phyloP scores from a whole-genome alignment of 2,797 vertebrate species.

The Gadopsis bispinosus region DNA sequence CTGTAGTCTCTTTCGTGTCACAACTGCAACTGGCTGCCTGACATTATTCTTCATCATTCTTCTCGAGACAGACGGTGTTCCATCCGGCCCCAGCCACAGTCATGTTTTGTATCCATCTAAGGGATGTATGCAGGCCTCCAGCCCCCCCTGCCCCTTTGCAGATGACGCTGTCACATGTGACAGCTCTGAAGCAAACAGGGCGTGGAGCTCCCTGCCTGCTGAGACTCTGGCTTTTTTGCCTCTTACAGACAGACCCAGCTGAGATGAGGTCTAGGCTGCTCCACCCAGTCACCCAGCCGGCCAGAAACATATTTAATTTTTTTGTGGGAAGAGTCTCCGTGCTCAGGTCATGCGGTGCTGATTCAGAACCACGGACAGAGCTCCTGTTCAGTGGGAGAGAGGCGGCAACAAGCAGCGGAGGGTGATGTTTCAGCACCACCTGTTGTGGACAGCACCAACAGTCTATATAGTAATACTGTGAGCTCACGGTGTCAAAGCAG shows the following conservation, averaged over 20 bases:
- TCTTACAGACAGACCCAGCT: constrained; percentile 52
- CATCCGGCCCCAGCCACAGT: background rate
- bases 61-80: background rate
- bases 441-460: constrained; percentile 41
- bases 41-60: background rate
- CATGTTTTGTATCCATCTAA: constrained; percentile 41
- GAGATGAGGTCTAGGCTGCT: constrained; percentile 42
- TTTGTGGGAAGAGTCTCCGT: constrained; percentile 16
- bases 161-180: constrained; percentile 69
- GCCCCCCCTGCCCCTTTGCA: constrained; percentile 27
- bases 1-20: constrained; percentile 19
- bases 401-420: constrained; percentile 10
- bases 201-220: constrained; percentile 64
- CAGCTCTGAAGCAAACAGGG: constrained; percentile 69
- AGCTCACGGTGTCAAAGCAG: too few relatives aligned
- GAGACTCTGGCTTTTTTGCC: constrained; percentile 51
- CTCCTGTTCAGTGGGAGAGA: constrained; percentile 4
- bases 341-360: constrained; percentile 26
- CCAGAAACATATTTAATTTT: constrained; percentile 17
- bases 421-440: constrained; percentile 56
- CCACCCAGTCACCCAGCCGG: constrained; percentile 32
- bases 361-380: constrained; percentile 71
- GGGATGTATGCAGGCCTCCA: constrained; percentile 35
- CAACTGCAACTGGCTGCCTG: background rate
- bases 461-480: background rate